Evolutionary conservation across 1,140 invertebrate genomes (phyloP), one percentile per base, ranked within the genome.

Genomic region (Camponotus vicinus): DNA sequence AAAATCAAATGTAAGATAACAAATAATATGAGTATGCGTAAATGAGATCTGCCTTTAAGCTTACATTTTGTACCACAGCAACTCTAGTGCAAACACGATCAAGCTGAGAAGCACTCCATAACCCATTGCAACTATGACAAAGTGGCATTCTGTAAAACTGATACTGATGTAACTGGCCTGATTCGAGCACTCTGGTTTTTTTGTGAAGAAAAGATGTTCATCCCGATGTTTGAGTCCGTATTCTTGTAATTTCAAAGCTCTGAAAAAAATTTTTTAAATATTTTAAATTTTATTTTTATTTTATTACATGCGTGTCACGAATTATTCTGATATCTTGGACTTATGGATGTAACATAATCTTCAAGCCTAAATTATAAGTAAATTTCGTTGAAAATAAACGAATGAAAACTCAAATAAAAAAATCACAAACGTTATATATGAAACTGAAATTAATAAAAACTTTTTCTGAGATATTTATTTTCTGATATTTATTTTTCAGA

Each of bases 141-240:
- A 96, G 76, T 95, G 95, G 40, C 95, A 96, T 84, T 97, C 96
- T 2, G 95, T 94, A 86, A 96, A 95, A 67, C 96, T 96, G 13
- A 96, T 96, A n/a, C 95, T 96, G 27, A 96, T 92, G 78, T 96
- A 96, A 49, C 95, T 94, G 45, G 93, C 95, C 2, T 93, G 92
- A 5, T 95, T 95, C 0, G 92, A 89, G 88, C 97, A 97, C 52
- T 92, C 91, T 0, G 97, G 97, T 88, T 96, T 96, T 69, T 95
- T 96, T 27, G 96, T 96, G 87, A 96, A 97, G 3, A 97, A 88
- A 18, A 95, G 91, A 42, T 90, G 90, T 57, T 96, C 95, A 78
- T 96, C 96, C n/a, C 96, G 92, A 49, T 92, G 91, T 83, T 96
- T 96, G 6, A 97, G 87, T 0, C 97, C 97, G 70, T 95, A 95